Percentiles rank a stretch among this genome's conserved stretches.
These are phyloP conservation scores for Drosophila cognata DNA, from an alignment of 2,888 invertebrate species.

Conservation along the genomic window DNA sequence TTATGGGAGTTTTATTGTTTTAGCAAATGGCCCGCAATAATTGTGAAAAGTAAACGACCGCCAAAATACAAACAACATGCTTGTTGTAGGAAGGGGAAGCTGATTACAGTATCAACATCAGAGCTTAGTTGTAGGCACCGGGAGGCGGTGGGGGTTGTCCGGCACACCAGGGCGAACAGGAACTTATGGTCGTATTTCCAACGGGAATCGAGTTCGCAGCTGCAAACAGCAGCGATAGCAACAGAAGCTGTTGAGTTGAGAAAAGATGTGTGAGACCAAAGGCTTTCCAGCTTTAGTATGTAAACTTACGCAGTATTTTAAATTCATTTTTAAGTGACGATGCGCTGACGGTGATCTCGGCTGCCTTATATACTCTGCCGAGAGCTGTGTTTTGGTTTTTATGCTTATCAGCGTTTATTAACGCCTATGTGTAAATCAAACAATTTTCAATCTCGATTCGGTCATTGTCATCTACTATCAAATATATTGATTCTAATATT, in stretches of 20 bases:
- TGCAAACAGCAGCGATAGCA: slow-evolving; percentile 52
- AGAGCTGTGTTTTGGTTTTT: neutral
- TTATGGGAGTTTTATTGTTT: slow-evolving; percentile 67
- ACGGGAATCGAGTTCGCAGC: slow-evolving; percentile 14
- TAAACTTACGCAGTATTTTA: slow-evolving; percentile 52
- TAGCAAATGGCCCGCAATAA: slow-evolving; percentile 58
- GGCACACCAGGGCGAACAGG: slow-evolving; percentile 67
- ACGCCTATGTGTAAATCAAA: neutral
- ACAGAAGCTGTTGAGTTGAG: slow-evolving; percentile 35
- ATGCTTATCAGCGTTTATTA: slow-evolving; percentile 2
- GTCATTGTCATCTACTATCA: neutral
- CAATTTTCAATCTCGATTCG: neutral
- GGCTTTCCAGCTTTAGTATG: neutral
- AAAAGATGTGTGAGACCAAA: neutral
- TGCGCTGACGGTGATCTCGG: neutral
- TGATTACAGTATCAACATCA: slow-evolving; percentile 15
- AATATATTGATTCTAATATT: neutral
- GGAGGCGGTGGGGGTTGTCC: slow-evolving; percentile 59
- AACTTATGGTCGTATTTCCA: slow-evolving; percentile 1
- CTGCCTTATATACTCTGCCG: slow-evolving; percentile 24
- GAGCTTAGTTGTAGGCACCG: slow-evolving; percentile 50
- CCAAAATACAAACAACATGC: neutral
- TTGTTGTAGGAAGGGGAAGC: neutral
- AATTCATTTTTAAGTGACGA: slow-evolving; percentile 25
- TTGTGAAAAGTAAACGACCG: slow-evolving; percentile 36